Evolutionary conservation across 2,888 invertebrate genomes (phyloP).

Genomic region (Dryobotodes eremita): DNA sequence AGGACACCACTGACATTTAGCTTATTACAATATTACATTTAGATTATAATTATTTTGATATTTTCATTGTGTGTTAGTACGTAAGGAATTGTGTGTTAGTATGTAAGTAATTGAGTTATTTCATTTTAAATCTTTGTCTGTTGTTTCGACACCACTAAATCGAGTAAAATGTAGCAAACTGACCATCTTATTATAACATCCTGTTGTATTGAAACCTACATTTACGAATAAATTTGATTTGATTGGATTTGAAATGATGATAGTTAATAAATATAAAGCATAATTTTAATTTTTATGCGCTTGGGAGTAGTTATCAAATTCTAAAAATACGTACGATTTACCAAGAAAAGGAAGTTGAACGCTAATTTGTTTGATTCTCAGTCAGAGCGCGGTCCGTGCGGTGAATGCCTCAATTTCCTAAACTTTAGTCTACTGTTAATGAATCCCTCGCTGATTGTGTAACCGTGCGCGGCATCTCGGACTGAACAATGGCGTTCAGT

Average conservation of each 20-base stretch:
- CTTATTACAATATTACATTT: too few species aligned
- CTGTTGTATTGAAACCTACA: too few species aligned
- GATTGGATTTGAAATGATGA: neutral
- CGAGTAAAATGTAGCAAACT: too few species aligned
- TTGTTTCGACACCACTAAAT: too few species aligned
- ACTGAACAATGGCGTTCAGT: slow-evolving; percentile 10
- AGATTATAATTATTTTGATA: too few species aligned
- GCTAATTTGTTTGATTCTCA: slow-evolving; percentile 25
- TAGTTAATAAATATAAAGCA: neutral
- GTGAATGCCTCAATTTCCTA: slow-evolving; percentile 8
- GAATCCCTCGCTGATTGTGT: slow-evolving; percentile 28
- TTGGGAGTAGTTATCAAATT: neutral
- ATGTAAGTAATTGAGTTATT: too few species aligned
- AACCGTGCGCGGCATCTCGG: neutral
- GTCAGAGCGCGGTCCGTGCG: neutral
- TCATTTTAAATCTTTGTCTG: too few species aligned
- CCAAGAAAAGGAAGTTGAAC: neutral
- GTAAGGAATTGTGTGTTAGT: too few species aligned
- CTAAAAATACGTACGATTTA: slow-evolving; percentile 5
- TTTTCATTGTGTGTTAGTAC: too few species aligned
- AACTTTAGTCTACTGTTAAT: slow-evolving; percentile 27
- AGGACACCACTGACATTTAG: too few species aligned
- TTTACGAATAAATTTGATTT: too few species aligned
- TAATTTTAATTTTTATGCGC: neutral
- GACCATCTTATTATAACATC: too few species aligned